Conservation (phyloP, 2,113 vertebrate species). For the Numida meleagris region DNA sequence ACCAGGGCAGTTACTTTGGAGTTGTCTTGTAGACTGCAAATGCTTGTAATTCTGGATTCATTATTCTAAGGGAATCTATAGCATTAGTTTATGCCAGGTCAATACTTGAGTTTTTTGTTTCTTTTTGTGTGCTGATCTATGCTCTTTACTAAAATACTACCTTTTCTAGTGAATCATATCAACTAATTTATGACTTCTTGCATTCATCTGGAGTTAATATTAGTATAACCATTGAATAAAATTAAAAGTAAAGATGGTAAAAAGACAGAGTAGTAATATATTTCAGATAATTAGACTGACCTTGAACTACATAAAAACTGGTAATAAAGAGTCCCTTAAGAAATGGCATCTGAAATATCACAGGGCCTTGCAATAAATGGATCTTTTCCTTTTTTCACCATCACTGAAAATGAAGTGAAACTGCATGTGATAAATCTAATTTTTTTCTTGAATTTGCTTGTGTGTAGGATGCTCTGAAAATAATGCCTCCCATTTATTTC, state of each 20-base stretch:
- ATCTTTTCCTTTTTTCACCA: background rate
- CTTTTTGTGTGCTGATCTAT: background rate
- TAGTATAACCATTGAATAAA: background rate
- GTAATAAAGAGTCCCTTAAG: background rate
- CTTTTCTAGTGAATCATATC: background rate
- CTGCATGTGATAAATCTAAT: background rate
- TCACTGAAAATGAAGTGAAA: background rate
- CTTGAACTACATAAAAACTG: background rate
- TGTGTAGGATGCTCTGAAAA: background rate
- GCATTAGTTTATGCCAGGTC: background rate
- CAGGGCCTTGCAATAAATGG: background rate
- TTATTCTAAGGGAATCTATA: background rate
- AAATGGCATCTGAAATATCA: background rate
- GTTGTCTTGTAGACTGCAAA: background rate
- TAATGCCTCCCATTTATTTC: background rate
- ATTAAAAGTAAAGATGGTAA: background rate
- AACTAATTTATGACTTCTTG: background rate
- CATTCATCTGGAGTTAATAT: background rate
- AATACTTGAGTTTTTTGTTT: background rate
- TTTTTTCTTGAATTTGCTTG: background rate
- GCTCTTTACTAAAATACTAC: background rate
- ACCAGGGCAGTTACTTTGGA: background rate
- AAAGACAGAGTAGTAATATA: background rate
- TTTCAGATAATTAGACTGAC: background rate
- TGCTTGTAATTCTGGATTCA: background rate